phyloP scores from a whole-genome alignment of 2,113 vertebrate species.

The Rhynchomys soricoides region DNA sequence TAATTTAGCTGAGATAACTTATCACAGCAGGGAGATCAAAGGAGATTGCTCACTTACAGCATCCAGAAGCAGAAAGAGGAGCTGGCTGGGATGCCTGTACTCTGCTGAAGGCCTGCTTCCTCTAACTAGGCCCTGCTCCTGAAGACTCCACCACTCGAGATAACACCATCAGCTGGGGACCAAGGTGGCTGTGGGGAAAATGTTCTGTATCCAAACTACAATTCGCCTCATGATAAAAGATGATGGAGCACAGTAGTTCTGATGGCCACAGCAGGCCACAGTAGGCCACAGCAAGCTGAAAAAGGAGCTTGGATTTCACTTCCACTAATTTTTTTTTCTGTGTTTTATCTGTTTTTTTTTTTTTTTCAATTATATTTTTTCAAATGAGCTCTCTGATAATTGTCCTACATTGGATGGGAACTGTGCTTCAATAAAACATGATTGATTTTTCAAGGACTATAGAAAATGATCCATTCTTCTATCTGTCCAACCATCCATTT shows the following conservation, averaged over 20 bases:
- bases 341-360: background rate
- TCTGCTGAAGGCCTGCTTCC: background rate
- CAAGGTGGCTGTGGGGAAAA: background rate
- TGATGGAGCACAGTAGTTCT: background rate
- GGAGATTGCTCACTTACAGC: background rate
- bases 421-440: conserved; percentile 49
- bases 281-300: conserved; percentile 31
- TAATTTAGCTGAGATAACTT: background rate
- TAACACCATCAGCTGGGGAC: background rate
- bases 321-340: background rate
- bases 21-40: too few species aligned
- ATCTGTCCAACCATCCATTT: background rate
- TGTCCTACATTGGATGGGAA: background rate
- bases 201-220: background rate
- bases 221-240: conserved; percentile 14
- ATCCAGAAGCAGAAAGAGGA: background rate
- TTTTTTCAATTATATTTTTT: conserved; percentile 7
- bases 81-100: background rate
- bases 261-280: background rate
- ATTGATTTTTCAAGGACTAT: background rate
- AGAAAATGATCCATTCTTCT: background rate
- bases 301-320: conserved; percentile 41
- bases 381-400: conserved; percentile 2
- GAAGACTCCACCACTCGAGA: background rate
- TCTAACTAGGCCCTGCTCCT: too few species aligned